phyloP scores from a whole-genome alignment of 2,113 vertebrate species.

The Xenopus laevis region DNA sequence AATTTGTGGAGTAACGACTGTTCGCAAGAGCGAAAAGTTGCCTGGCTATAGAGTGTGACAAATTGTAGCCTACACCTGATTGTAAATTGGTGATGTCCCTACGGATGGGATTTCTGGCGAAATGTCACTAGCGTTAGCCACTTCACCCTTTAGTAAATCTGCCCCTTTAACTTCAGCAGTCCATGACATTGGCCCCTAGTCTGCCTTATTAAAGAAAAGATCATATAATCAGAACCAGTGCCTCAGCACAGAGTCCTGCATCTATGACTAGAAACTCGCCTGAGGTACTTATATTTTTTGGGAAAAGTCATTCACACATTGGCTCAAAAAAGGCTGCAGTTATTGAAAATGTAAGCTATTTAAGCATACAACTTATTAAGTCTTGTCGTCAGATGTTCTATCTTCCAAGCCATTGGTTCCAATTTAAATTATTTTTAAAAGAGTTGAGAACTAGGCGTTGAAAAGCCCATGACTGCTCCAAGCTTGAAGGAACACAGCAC shows the following conservation, averaged over 20 bases:
- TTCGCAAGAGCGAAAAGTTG: no score
- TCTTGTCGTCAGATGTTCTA: constrained; percentile 40
- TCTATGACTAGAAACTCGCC: constrained; percentile 31
- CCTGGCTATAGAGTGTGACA: no score
- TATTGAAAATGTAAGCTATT: constrained; percentile 36
- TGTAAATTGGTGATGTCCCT: no score
- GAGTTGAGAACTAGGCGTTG: constrained; percentile 41
- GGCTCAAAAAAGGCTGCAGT: constrained; percentile 22
- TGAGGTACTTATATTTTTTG: constrained; percentile 32
- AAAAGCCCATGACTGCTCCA: constrained; percentile 32
- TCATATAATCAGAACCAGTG: constrained; percentile 40
- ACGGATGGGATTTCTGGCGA: no score
- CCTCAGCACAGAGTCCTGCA: constrained; percentile 5
- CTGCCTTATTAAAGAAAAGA: constrained; percentile 20
- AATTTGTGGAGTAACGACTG: no score
- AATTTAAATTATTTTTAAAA: constrained; percentile 42
- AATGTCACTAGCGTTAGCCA: no score
- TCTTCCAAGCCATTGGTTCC: constrained; percentile 31
- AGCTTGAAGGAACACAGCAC: constrained; percentile 34
- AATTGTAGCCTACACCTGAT: no score
- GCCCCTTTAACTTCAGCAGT: background rate
- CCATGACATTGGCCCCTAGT: constrained; percentile 17
- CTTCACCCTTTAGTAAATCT: no score
- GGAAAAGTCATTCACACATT: constrained; percentile 14
- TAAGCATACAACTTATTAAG: constrained; percentile 33